Evolutionary conservation across 2,113 vertebrate genomes (phyloP), one percentile per base, ranked within the genome.

Genomic region (Tachysurus vachellii): DNA sequence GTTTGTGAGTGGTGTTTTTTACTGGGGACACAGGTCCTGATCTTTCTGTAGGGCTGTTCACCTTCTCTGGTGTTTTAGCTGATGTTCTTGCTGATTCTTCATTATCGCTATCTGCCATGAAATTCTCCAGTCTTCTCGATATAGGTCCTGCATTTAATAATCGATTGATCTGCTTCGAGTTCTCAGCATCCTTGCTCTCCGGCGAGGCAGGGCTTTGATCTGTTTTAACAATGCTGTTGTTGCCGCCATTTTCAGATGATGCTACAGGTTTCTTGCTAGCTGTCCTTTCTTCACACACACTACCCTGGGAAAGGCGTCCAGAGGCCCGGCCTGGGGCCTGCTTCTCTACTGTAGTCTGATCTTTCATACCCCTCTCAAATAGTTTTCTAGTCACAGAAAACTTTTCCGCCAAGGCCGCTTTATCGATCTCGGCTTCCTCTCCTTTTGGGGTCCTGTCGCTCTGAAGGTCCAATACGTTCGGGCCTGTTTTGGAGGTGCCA

Each of bases 321-420:
- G 92, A 91, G 21, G 85, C 90, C 94, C 96, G 96, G 89, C 85
- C 95, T 56, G 95, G 91, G 61, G 95, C 94, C 1, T 93, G 94
- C 57, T 94, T 96, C 59, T 97, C 97, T 23, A 91, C 88, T 0
- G 89, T 89, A n/a, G 95, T 93, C 89, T 90, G 95, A 0, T 97
- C 96, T 85, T 96, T 96, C 84, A 95, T 92, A 87, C 96, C 96
- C 85, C 95, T 95, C 93, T 98, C 97, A 59, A 98, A 98, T 5
- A 98, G 94, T 91, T 97, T 98, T 89, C 97, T 96, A 17, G 97
- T 97, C 87, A 96, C 96, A 0, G 97, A 97, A 94, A 98, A 98
- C 84, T 98, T 98, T 91, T 98, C 96, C 42, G 97, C 97, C 91
- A 98, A 90, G 64, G 96, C 92, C 89, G 93, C 94, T 95, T 98